phyloP scores from a whole-genome alignment of 2,888 invertebrate genomes.

The Drosophila peninsularis region DNA sequence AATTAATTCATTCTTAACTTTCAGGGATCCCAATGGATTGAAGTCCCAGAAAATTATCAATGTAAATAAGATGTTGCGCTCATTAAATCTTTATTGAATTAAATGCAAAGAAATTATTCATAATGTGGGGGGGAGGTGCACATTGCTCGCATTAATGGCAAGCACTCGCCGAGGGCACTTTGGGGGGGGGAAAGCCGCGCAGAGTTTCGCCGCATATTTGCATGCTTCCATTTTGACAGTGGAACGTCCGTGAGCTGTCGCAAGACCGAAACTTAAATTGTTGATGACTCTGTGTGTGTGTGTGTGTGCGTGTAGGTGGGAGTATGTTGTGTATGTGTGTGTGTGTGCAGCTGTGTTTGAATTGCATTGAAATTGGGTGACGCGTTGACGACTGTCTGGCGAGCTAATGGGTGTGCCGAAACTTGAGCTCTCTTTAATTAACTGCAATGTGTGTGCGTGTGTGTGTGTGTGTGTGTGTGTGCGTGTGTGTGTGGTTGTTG shows the following conservation, averaged over 20 bases:
- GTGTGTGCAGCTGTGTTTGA: slow-evolving; percentile 17
- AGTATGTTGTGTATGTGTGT: not conserved
- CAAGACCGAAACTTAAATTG: slow-evolving; percentile 11
- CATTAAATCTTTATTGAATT: too few species aligned
- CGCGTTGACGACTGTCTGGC: slow-evolving; percentile 28
- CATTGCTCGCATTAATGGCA: slow-evolving; percentile 32
- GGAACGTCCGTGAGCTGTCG: slow-evolving; percentile 69
- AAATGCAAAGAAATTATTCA: too few species aligned
- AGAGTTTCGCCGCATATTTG: slow-evolving; percentile 49
- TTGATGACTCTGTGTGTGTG: slow-evolving; percentile 3
- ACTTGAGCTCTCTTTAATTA: slow-evolving; percentile 47
- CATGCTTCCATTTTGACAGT: slow-evolving; percentile 58
- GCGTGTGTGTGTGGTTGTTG: not conserved
- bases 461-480: not conserved
- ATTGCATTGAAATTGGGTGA: slow-evolving; percentile 34
- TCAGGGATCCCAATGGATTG: too few species aligned
- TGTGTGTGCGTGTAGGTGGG: not conserved
- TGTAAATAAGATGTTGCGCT: too few species aligned
- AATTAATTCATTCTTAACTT: too few species aligned
- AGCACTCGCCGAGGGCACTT: slow-evolving; percentile 13
- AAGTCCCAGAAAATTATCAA: too few species aligned
- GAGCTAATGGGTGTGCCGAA: slow-evolving; percentile 29
- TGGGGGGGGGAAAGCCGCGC: slow-evolving; percentile 4
- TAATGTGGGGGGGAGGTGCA: too few species aligned
- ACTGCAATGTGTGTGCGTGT: slow-evolving; percentile 17